Conservation (phyloP, 2,888 invertebrate species). For the Carcina quercana region DNA sequence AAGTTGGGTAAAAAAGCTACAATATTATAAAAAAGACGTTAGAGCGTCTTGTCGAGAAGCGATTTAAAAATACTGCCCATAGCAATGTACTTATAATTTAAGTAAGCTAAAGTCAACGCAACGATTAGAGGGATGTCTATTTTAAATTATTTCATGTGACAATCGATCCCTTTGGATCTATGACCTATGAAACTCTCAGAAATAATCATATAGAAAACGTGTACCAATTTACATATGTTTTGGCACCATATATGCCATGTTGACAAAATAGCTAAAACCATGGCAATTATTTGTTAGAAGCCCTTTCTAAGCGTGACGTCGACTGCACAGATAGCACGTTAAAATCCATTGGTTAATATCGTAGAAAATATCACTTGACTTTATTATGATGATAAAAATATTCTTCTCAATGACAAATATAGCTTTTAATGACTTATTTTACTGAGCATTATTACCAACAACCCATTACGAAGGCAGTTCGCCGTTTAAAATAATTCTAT, state of each 20-base stretch:
- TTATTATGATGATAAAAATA: conserved; percentile 57
- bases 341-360: conserved; percentile 44
- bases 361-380: conserved; percentile 66
- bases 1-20: conserved; percentile 68
- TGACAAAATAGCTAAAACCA: too few species aligned
- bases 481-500: background rate
- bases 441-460: conserved; percentile 32
- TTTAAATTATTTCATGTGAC: too few species aligned
- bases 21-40: conserved; percentile 33
- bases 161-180: too few species aligned
- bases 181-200: too few species aligned
- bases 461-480: conserved; percentile 8
- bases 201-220: too few species aligned
- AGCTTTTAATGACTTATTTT: conserved; percentile 20
- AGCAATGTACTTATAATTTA: conserved; percentile 43
- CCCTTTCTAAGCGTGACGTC: too few species aligned
- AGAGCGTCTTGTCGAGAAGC: conserved; percentile 44
- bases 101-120: conserved; percentile 40
- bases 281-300: too few species aligned
- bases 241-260: too few species aligned
- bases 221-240: too few species aligned
- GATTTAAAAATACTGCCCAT: conserved; percentile 55
- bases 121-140: too few species aligned
- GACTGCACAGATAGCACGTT: conserved; percentile 29
- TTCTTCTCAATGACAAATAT: conserved; percentile 10